phyloP scores from a whole-genome alignment of 2,797 vertebrate species.

The Argentina silus region DNA sequence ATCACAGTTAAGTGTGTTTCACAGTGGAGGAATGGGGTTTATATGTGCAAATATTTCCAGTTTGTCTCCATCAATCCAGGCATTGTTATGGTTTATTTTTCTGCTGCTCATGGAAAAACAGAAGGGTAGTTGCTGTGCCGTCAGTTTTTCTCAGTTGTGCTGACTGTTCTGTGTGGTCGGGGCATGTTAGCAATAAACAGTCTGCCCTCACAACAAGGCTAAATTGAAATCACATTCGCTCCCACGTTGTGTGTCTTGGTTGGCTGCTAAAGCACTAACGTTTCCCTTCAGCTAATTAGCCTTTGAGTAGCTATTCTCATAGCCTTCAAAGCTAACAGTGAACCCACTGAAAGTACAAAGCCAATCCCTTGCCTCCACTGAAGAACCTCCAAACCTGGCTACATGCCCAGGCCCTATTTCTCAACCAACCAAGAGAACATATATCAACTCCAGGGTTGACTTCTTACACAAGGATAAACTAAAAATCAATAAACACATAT shows the following conservation, averaged over 20 bases:
- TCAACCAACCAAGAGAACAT: conserved; percentile 20
- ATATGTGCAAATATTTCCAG: conserved; percentile 46
- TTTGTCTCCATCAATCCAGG: conserved; percentile 31
- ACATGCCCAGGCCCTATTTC: conserved; percentile 23
- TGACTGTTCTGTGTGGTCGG: conserved; percentile 47
- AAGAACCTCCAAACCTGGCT: conserved; percentile 25
- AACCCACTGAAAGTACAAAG: conserved; percentile 36
- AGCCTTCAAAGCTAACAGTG: conserved; percentile 20
- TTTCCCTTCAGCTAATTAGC: conserved; percentile 51
- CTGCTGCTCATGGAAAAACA: conserved; percentile 66
- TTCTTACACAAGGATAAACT: conserved; percentile 31
- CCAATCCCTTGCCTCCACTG: neutral
- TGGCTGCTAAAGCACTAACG: conserved; percentile 26
- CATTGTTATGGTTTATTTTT: conserved; percentile 58
- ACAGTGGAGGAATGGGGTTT: conserved; percentile 9
- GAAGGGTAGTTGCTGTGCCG: conserved; percentile 30
- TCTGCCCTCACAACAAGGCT: conserved; percentile 35
- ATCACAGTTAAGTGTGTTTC: neutral
- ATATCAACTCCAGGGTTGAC: conserved; percentile 24
- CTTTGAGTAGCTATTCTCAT: conserved; percentile 19
- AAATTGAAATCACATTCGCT: conserved; percentile 59
- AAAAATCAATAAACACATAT: neutral
- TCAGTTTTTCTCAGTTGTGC: conserved; percentile 43
- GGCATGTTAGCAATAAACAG: conserved; percentile 52
- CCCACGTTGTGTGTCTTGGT: conserved; percentile 19